Conservation (phyloP, 1,140 invertebrate species). For the Delia radicum region DNA sequence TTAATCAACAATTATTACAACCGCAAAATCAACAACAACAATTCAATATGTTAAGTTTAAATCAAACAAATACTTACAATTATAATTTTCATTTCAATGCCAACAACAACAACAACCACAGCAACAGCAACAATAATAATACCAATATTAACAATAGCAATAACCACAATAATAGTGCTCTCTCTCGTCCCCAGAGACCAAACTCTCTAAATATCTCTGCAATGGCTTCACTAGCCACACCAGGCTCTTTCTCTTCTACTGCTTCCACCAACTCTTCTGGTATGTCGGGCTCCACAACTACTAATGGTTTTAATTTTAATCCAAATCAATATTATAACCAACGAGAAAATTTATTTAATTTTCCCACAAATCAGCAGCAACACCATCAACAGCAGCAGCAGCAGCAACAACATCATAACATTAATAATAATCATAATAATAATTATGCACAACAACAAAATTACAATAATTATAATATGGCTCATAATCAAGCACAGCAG, state of each 20-base stretch:
- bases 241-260: neutral
- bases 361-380: constrained; percentile 26
- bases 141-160: constrained; percentile 25
- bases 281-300: neutral
- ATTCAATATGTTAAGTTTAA: constrained; percentile 25
- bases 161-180: constrained; percentile 28
- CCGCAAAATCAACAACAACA: constrained; percentile 23
- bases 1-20: neutral
- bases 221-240: constrained; percentile 6
- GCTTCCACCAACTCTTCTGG: neutral
- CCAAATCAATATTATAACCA: constrained; percentile 7
- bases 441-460: constrained; percentile 5
- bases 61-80: constrained; percentile 15
- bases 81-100: constrained; percentile 25
- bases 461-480: neutral
- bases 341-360: constrained; percentile 12
- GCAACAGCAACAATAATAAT: neutral
- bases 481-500: neutral
- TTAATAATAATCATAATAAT: constrained; percentile 18
- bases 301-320: neutral
- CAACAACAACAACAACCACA: constrained; percentile 32
- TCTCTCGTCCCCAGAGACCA: constrained; percentile 16
- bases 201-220: constrained; percentile 16
- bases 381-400: constrained; percentile 30
- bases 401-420: constrained; percentile 28